These are phyloP conservation scores for Zalophus californianus DNA, from an alignment of 2,797 vertebrate genomes.

Conservation along the genomic window DNA sequence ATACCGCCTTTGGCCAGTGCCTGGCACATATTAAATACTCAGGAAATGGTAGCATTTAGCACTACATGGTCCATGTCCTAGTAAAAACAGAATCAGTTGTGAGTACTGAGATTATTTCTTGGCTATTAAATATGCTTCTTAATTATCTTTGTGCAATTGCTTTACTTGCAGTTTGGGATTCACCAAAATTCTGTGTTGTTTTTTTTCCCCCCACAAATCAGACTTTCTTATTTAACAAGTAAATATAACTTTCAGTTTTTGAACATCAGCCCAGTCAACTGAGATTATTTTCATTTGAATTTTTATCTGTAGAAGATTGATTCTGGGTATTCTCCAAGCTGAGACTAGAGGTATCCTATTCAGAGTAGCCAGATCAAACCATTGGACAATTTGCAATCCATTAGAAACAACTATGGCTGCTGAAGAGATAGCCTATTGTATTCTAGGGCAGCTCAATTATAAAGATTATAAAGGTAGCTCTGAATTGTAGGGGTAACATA, in stretches of 20 bases:
- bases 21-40: neutral
- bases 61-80: neutral
- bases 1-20: neutral
- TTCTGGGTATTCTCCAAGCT: neutral
- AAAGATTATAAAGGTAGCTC: neutral
- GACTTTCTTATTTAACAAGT: neutral
- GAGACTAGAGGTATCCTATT: neutral
- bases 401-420: neutral
- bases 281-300: constrained; percentile 20
- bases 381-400: neutral
- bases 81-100: neutral
- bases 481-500: neutral
- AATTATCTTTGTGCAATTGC: neutral
- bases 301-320: neutral
- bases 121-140: neutral
- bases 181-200: neutral
- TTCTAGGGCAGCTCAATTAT: neutral
- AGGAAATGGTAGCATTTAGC: neutral
- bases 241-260: constrained; percentile 21
- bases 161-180: neutral
- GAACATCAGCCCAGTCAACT: neutral
- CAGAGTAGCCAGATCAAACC: neutral
- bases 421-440: neutral
- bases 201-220: neutral
- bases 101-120: neutral